Percentiles rank a stretch among this genome's conserved stretches.
phyloP scores from a whole-genome alignment of 2,888 invertebrate species.

The Icerya purchasi region DNA sequence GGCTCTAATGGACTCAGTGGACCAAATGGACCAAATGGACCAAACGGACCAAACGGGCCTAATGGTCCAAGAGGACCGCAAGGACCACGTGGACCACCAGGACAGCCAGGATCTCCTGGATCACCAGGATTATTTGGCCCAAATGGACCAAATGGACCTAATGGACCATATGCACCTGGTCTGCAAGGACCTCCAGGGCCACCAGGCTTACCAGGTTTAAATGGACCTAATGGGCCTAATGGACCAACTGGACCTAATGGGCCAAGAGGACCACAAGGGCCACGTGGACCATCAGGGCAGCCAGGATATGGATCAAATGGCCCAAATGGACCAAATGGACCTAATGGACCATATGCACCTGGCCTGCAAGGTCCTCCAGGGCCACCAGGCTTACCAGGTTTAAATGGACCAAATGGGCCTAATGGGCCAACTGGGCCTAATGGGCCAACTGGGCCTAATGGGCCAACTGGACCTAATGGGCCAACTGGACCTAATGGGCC shows the following conservation, averaged over 20 bases:
- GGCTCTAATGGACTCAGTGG: constrained; percentile 21
- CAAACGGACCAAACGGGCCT: constrained; percentile 23
- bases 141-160: background rate
- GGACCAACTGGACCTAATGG: constrained; percentile 21
- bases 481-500: background rate
- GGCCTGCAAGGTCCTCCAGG: constrained; percentile 5
- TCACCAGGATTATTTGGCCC: background rate
- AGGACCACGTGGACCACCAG: background rate
- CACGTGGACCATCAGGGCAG: constrained; percentile 23
- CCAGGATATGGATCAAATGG: constrained; percentile 23
- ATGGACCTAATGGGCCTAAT: constrained; percentile 21
- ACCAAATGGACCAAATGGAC: constrained; percentile 21
- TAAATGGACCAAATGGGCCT: background rate
- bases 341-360: background rate
- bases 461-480: background rate
- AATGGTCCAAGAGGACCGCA: constrained; percentile 19
- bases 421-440: background rate
- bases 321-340: constrained; percentile 5
- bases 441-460: background rate
- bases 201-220: constrained; percentile 20
- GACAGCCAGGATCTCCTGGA: constrained; percentile 3
- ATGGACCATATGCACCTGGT: constrained; percentile 9
- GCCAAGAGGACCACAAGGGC: constrained; percentile 21
- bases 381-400: background rate
- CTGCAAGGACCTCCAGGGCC: constrained; percentile 23